Evolutionary conservation across 2,888 invertebrate genomes (phyloP).

Genomic region (Caenorhabditis wallacei): DNA sequence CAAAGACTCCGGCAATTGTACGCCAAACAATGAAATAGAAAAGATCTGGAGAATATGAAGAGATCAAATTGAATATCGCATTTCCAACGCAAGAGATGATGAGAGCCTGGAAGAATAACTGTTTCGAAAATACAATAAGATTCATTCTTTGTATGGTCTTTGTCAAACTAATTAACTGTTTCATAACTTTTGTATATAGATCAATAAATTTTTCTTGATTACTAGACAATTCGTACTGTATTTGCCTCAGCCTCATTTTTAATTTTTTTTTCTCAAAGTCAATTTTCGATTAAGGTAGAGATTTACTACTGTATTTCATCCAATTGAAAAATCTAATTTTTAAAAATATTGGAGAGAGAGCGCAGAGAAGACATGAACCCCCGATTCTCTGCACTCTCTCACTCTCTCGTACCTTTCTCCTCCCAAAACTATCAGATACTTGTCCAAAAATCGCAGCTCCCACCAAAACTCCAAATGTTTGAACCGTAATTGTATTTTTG

Average conservation of each 20-base stretch:
- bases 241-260: too few species aligned
- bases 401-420: slow-evolving; percentile 49
- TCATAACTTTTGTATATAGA: too few species aligned
- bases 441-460: slow-evolving; percentile 79
- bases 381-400: background rate
- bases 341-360: too few species aligned
- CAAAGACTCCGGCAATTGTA: slow-evolving; percentile 59
- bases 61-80: slow-evolving; percentile 50
- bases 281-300: too few species aligned
- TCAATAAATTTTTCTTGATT: too few species aligned
- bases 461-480: slow-evolving; percentile 77
- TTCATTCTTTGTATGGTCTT: too few species aligned
- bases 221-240: too few species aligned
- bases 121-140: background rate
- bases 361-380: background rate
- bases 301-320: too few species aligned
- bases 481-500: slow-evolving; percentile 73
- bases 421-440: slow-evolving; percentile 74
- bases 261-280: too few species aligned
- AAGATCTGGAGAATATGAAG: slow-evolving; percentile 51
- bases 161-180: too few species aligned
- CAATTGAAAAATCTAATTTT: too few species aligned
- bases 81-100: slow-evolving; percentile 60
- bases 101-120: slow-evolving; percentile 44
- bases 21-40: slow-evolving; percentile 53